Base-by-base conservation (phyloP, 2,888 invertebrate species). In the Drosophila paucipuncta region DNA sequence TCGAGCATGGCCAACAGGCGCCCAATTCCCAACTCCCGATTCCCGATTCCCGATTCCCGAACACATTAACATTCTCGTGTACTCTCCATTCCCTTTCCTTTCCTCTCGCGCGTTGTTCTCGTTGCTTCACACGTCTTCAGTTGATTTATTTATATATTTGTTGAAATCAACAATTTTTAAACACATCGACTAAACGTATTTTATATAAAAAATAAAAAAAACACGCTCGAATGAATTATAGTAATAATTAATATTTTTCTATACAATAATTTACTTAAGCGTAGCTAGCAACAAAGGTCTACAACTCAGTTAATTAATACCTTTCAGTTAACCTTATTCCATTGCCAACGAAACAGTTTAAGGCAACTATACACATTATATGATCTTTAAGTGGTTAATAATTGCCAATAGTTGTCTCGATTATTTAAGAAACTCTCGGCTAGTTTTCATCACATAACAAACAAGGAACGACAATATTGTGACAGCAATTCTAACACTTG, bases 91-190 rank as follows among this genome's bases (percentile, higher is more conserved):
- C 22, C 58, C 28, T 9, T 22, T 47, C 30, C 25, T 30, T 31
- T n/a, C 53, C 55, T 13, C 25, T 13, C 25, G 16, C 55, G 63
- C 33, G 35, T 57, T 59, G 39, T 39, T 30, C 5, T 7, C 0
- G 30, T 63, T 57, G 71, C 62, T 59, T 31, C 63, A 60, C 65
- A 58, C 54, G 58, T 78, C 67, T 47, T 75, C 58, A 60, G 73
- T 77, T 89, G 88, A 90, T 91, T 92, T 92, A 92, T 92, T 92
- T 92, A 89, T 91, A 90, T 84, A 85, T 82, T 28, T 82, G 28
- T 35, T 60, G 16, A 63, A 84, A 73, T 68, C 61, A 37, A 50
- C 64, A 39, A 64, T 50, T 58, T 39, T 75, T 63, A 22, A 49
- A 16, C 16, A 13, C n/a, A 31, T 2, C 35, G 5, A 35, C 35